Evolutionary conservation across 2,797 vertebrate species (phyloP).

Genomic region (Phalloptychus januarius): DNA sequence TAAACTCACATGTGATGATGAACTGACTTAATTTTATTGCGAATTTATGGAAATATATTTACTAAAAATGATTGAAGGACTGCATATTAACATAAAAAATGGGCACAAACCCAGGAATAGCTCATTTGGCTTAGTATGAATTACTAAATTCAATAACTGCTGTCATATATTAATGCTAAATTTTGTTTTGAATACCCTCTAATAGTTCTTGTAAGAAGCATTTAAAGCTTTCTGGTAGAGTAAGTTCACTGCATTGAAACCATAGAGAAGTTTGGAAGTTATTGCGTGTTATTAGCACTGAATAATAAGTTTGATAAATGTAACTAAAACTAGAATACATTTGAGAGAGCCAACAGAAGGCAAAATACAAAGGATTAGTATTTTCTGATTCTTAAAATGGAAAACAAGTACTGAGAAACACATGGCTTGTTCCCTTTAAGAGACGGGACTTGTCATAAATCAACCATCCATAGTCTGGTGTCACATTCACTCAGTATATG

Average conservation of each 20-base stretch:
- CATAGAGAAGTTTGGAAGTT: background rate
- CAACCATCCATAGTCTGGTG: background rate
- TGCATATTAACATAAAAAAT: background rate
- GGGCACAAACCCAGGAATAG: background rate
- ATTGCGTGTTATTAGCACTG: background rate
- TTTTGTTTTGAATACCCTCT: background rate
- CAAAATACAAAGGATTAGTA: background rate
- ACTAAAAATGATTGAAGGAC: background rate
- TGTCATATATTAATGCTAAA: background rate
- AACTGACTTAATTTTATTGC: background rate
- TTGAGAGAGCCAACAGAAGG: background rate
- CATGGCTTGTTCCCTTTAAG: background rate
- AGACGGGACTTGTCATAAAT: background rate
- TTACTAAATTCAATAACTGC: background rate
- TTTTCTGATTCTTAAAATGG: background rate
- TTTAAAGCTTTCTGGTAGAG: background rate
- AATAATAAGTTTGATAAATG: background rate
- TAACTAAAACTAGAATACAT: background rate
- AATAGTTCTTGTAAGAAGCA: background rate
- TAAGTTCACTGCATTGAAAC: background rate
- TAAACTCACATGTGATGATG: background rate
- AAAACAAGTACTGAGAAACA: background rate
- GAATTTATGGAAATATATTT: background rate
- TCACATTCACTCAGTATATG: slow-evolving; percentile 10
- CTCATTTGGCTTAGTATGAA: background rate